Percentiles rank a stretch among this genome's conserved stretches.
Conservation (phyloP, 2,888 invertebrate species). For the Lottia scabra region DNA sequence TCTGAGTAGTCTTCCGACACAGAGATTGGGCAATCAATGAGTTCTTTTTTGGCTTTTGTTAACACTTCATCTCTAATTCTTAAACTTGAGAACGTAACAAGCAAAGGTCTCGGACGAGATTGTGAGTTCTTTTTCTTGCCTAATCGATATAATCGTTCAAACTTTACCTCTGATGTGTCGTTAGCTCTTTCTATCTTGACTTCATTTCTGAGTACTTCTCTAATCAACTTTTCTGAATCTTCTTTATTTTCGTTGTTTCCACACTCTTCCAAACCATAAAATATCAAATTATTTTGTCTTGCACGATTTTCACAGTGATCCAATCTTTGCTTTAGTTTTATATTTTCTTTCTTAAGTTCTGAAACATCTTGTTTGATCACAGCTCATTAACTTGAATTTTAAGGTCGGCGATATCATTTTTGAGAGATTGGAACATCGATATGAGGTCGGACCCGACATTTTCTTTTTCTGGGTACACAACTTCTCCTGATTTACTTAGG, state of each 20-base stretch:
- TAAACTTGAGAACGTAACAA: neutral
- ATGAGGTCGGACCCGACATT: neutral
- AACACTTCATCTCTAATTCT: neutral
- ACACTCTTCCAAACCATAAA: neutral
- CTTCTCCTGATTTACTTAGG: neutral
- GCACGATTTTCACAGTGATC: neutral
- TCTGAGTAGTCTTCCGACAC: neutral
- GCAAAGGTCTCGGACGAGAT: neutral
- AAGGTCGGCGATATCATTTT: neutral
- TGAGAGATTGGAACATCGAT: neutral
- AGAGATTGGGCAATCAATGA: neutral
- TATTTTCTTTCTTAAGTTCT: neutral
- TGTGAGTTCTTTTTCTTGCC: neutral
- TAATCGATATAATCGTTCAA: neutral
- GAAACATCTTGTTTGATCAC: neutral
- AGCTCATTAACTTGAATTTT: constrained; percentile 1
- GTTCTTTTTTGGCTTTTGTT: neutral
- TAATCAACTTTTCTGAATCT: neutral
- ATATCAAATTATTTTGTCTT: neutral
- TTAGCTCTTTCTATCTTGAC: neutral
- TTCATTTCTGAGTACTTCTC: neutral
- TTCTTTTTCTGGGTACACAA: constrained; percentile 1
- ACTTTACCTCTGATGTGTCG: neutral
- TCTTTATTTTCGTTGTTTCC: neutral
- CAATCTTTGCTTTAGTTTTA: neutral